These are phyloP conservation scores for Stichopus chloronotus DNA, from an alignment of 35 echinoderm and acorn worm species.

Conservation along the genomic window DNA sequence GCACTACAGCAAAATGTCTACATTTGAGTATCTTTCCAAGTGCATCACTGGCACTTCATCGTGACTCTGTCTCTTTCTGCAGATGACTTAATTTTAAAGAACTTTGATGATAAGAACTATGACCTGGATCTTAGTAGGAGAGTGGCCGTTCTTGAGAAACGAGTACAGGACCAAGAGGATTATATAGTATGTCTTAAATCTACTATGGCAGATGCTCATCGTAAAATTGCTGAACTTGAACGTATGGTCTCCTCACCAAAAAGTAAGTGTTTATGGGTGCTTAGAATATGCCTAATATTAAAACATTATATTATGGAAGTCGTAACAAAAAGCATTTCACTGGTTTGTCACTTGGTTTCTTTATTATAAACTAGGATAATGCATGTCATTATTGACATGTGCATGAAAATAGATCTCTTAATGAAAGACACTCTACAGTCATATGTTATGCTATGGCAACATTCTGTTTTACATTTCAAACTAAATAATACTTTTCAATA, in stretches of 20 bases:
- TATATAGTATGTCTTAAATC: constrained; percentile 51
- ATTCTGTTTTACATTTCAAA: too few species aligned
- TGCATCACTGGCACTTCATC: too few species aligned
- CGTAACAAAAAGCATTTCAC: too few species aligned
- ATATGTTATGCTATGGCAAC: too few species aligned
- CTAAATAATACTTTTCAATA: too few species aligned
- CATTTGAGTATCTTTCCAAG: too few species aligned
- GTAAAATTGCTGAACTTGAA: constrained; percentile 50
- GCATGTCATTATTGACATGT: too few species aligned
- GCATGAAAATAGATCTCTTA: too few species aligned
- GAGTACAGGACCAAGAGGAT: constrained; percentile 45
- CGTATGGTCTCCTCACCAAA: constrained; percentile 6
- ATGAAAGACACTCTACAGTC: too few species aligned
- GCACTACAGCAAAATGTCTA: too few species aligned
- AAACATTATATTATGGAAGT: background rate
- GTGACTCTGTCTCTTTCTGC: background rate
- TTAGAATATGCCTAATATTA: background rate
- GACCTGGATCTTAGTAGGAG: constrained; percentile 40
- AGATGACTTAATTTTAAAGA: constrained; percentile 57
- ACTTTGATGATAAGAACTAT: constrained; percentile 51
- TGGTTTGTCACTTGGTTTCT: too few species aligned
- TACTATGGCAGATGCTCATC: constrained; percentile 38
- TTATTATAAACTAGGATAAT: too few species aligned
- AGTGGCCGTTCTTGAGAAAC: constrained; percentile 45
- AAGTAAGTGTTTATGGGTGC: background rate